Percentiles rank a stretch among this genome's conserved stretches.
These are phyloP conservation scores for Dicyrtomina minuta DNA, from an alignment of 2,888 invertebrate species.

Conservation along the genomic window DNA sequence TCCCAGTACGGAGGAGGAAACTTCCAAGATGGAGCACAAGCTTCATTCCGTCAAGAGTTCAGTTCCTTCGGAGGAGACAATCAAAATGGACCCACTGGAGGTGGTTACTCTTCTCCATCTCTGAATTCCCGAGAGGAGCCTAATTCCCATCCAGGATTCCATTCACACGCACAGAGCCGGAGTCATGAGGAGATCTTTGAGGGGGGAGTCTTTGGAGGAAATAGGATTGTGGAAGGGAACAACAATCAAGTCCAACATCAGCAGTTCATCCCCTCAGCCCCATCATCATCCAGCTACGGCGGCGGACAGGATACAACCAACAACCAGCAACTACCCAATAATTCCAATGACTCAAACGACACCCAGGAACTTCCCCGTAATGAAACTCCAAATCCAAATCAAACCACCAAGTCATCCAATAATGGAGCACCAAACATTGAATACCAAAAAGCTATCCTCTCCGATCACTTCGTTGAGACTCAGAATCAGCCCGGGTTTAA, in stretches of 20 bases:
- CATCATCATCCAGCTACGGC: not conserved
- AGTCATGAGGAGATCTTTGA: not conserved
- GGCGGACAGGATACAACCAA: not conserved
- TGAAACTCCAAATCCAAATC: not conserved
- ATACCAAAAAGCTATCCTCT: slow-evolving; percentile 50
- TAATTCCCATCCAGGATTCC: not conserved
- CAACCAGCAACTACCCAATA: not conserved
- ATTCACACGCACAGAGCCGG: not conserved
- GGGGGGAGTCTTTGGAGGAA: too few relatives aligned
- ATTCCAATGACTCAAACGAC: slow-evolving; percentile 13
- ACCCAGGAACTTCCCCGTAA: not conserved
- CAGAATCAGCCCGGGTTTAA: slow-evolving; percentile 14
- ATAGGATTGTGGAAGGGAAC: too few relatives aligned
- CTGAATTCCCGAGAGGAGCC: not conserved
- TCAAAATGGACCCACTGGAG: not conserved
- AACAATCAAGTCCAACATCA: too few relatives aligned
- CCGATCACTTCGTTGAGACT: slow-evolving; percentile 47
- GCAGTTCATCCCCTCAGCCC: not conserved
- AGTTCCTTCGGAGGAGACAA: not conserved
- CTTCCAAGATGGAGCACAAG: not conserved
- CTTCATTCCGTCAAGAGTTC: not conserved
- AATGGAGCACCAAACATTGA: slow-evolving; percentile 38
- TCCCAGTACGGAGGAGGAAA: not conserved
- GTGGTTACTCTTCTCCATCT: not conserved
- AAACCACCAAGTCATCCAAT: slow-evolving; percentile 7